Conservation (phyloP, 2,113 vertebrate genomes). For the Chaetodon auriga region DNA sequence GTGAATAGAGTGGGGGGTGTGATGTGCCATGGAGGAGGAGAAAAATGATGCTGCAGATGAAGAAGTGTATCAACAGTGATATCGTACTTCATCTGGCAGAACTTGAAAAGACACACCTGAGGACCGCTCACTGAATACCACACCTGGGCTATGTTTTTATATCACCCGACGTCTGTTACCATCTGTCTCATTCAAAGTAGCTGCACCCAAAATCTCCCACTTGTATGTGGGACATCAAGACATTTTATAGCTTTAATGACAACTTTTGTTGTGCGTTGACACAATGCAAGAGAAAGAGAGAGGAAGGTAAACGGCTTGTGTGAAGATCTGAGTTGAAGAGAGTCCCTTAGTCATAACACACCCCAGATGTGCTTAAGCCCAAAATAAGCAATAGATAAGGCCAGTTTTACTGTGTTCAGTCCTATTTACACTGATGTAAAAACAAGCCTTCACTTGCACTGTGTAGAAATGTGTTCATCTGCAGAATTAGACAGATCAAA, state of each 20-base stretch:
- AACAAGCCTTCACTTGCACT: conserved; percentile 49
- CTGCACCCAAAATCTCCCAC: conserved; percentile 15
- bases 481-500: conserved; percentile 52
- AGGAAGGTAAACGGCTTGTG: conserved; percentile 13
- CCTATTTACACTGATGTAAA: conserved; percentile 49
- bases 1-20: conserved; percentile 22
- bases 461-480: conserved; percentile 35
- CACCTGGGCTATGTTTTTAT: conserved; percentile 62
- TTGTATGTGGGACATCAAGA: conserved; percentile 13
- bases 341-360: conserved; percentile 62
- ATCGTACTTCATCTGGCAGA: conserved; percentile 39
- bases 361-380: conserved; percentile 66
- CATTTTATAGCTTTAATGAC: conserved; percentile 26
- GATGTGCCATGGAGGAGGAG: conserved; percentile 15
- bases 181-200: conserved; percentile 32
- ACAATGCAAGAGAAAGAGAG: conserved; percentile 25
- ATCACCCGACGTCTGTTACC: conserved; percentile 50
- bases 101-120: conserved; percentile 63
- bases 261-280: conserved; percentile 35
- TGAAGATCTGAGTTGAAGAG: conserved; percentile 38
- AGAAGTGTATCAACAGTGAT: conserved; percentile 11
- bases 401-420: conserved; percentile 46
- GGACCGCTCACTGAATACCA: conserved; percentile 27
- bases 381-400: conserved; percentile 69
- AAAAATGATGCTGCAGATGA: conserved; percentile 36